These are phyloP conservation scores for Melanaphis sacchari DNA, from an alignment of 1,140 invertebrate genomes.

Conservation along the genomic window DNA sequence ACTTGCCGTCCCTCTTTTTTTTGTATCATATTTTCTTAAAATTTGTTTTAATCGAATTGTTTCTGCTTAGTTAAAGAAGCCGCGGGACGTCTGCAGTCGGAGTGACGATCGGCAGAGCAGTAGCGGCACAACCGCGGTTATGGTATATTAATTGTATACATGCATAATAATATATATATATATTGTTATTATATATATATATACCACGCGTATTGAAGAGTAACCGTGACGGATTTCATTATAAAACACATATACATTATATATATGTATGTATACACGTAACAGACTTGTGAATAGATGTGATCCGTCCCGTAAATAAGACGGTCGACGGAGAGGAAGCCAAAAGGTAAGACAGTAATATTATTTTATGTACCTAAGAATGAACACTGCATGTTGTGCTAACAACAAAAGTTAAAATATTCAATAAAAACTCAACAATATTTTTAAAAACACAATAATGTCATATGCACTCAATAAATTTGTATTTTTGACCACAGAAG, in stretches of 20 bases:
- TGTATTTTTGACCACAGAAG: not conserved
- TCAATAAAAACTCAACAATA: not conserved
- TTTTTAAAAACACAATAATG: too few relatives aligned
- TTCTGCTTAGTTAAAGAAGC: constrained; percentile 44
- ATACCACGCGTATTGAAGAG: not conserved
- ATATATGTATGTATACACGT: not conserved
- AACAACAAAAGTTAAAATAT: not conserved
- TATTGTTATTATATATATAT: not conserved
- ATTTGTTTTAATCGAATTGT: constrained; percentile 49
- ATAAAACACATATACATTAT: not conserved
- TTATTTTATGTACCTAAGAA: not conserved
- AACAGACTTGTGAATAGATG: not conserved
- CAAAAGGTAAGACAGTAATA: constrained; percentile 7
- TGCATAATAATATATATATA: not conserved
- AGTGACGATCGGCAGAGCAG: constrained; percentile 23
- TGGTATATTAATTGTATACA: constrained; percentile 10
- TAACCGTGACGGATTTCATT: constrained; percentile 45
- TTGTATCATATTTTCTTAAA: not conserved
- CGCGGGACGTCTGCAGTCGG: constrained; percentile 26
- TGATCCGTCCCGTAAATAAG: not conserved
- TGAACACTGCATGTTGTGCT: not conserved
- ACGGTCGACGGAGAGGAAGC: not conserved
- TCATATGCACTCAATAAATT: too few relatives aligned
- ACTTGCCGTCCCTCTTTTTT: constrained; percentile 6
- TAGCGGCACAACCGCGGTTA: constrained; percentile 24